phyloP scores from a whole-genome alignment of 2,113 vertebrate species.

The Apaloderma vittatum region DNA sequence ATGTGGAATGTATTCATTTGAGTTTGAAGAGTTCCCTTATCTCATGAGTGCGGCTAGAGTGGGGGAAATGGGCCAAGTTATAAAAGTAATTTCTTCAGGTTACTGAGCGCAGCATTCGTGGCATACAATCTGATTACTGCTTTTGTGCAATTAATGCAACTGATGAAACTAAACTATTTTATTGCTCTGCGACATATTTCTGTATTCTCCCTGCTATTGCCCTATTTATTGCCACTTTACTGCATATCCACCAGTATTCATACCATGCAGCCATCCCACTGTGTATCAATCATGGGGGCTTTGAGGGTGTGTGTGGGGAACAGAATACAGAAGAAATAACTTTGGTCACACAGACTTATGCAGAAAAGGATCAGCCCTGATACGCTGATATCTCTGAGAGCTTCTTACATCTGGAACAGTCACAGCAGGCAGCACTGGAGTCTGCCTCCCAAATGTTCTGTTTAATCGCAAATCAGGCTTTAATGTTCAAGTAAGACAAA shows the following conservation, averaged over 20 bases:
- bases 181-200: neutral
- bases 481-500: neutral
- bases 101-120: neutral
- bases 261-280: neutral
- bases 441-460: neutral
- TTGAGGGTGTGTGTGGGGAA: neutral
- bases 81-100: constrained; percentile 5
- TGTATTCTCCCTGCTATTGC: neutral
- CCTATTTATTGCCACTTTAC: neutral
- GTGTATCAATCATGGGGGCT: neutral
- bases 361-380: neutral
- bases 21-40: neutral
- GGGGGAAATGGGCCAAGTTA: neutral
- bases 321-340: neutral
- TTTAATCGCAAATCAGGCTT: constrained; percentile 45
- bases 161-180: neutral
- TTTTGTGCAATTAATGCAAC: neutral
- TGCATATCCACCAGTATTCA: neutral
- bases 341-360: neutral
- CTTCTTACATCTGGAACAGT: neutral
- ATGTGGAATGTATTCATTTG: neutral
- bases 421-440: constrained; percentile 14
- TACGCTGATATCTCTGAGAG: neutral
- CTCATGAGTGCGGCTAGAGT: neutral
- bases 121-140: neutral